Base-by-base conservation (phyloP, 2,888 invertebrate genomes). In the Trachelus iudaicus region DNA sequence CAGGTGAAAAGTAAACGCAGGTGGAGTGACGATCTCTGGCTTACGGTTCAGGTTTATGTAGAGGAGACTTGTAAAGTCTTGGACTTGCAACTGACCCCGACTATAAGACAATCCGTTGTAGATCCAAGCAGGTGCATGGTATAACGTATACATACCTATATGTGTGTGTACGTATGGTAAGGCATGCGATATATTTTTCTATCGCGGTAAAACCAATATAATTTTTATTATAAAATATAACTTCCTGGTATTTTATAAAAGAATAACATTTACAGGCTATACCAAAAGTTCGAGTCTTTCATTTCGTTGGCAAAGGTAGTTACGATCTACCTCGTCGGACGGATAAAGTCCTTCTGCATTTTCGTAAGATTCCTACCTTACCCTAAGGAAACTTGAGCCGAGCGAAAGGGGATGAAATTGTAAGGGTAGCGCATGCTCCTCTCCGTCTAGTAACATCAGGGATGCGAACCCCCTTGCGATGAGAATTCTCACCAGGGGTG, bases 1-100 rank as follows among this genome's bases (percentile, higher is more conserved):
- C 91, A 90, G 91, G 91, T 90, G 91, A 90, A 88, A 86, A 82
- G 81, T 80, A 81, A 84, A 83, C 84, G 90, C 90, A 91, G 90
- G 90, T 90, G 90, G 86, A 89, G 88, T 87, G 85, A 82, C 84
- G 86, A 88, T 88, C 87, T 85, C 79, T 83, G 79, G 81, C 78
- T 77, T 34, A 15, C 9, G 71, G 33, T 15, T 71, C 71, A 34
- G 71, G 31, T 71, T 71, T 34, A 71, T 13, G 56, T 56, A 56
- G 56, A 56, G 56, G 56, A 56, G 56, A 56, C 23, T 56, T 56
- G 23, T 56, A 56, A 56, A 56, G 56, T 23, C 56, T 15, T 56
- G 56, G 56, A 56, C 56, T 56, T 56, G 56, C 56, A 23, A 34
- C 71, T 71, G 71, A 71, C 71, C 71, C 71, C 71, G 15, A 12